Evolutionary conservation across 1,140 invertebrate species (phyloP).

Genomic region (Galleria mellonella): DNA sequence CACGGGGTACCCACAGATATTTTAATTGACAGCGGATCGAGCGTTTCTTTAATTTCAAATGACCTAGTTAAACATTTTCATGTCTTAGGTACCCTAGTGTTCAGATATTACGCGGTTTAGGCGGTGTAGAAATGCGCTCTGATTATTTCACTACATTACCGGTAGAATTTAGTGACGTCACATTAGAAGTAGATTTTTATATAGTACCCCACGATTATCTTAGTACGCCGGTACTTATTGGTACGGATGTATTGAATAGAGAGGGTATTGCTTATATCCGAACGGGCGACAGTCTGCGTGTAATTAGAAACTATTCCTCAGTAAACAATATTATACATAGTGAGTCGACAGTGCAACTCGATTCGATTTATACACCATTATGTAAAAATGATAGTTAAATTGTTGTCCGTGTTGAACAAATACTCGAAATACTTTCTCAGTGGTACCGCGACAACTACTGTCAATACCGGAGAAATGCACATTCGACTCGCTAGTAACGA

Average conservation of each 20-base stretch:
- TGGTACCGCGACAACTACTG: conserved; percentile 21
- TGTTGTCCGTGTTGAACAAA: conserved; percentile 1
- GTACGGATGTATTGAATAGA: conserved; percentile 25
- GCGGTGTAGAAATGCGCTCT: conserved; percentile 8
- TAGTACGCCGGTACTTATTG: conserved; percentile 18
- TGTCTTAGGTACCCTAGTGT: conserved; percentile 8
- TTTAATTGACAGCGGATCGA: conserved; percentile 25
- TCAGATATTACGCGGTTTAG: conserved; percentile 19
- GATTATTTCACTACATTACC: conserved; percentile 14
- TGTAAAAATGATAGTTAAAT: neutral
- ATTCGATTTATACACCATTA: conserved; percentile 9
- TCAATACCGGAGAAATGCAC: conserved; percentile 12
- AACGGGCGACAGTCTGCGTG: conserved; percentile 8
- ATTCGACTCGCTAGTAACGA: conserved; percentile 13
- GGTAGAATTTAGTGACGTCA: conserved; percentile 19
- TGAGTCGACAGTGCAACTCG: neutral
- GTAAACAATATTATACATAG: neutral
- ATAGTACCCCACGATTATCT: conserved; percentile 18
- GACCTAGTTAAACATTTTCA: conserved; percentile 13
- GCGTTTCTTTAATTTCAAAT: conserved; percentile 22
- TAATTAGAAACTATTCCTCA: neutral
- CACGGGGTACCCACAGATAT: conserved; percentile 22
- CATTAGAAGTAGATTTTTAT: conserved; percentile 21
- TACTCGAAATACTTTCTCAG: conserved; percentile 16
- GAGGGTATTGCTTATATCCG: conserved; percentile 17